Base-by-base conservation (phyloP, 64 coral and sea anemone species). In the Actinia equina region DNA sequence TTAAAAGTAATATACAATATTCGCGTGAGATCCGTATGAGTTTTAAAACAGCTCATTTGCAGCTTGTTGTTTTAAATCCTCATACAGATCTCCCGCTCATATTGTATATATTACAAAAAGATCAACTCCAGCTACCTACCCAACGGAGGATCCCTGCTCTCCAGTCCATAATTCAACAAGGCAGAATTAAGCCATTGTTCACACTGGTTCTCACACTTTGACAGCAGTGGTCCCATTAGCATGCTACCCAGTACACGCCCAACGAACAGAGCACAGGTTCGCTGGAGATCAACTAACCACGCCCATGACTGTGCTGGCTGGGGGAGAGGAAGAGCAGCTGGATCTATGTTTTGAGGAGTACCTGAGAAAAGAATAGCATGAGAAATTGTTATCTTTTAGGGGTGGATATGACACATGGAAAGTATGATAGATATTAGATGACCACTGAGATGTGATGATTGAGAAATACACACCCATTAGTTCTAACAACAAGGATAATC, bases 141-240 rank as follows among this genome's bases (percentile, higher is more conserved):
- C 83, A 92, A 52, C 23, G 90, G 89, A 43, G 90, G 84, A 76
- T 92, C 80, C 64, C 86, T 92, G 10, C 83, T 89, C 42, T 95
- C 94, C 23, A 95, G 87, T 20, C 94, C 94, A 84, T 88, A 88
- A 43, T 86, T 71, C 9, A 95, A 89, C 27, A 95, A 81, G 11
- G 90, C 82, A 26, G 94, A 92, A 27, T 89, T 92, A 11, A 95
- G 83, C 94, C 94, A 95, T n/a, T 67, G 59, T 87, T 92, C 94
- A 67, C 94, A 95, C 18, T 92, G 60, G 56, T 89, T 95, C 63
- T 95, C 94, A 26, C 91, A 83, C 57, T 49, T 85, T 22, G 94
- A 95, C 42, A 95, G 56, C 3, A 45, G 59, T 11, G 90, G 94
- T 11, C 94, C 94, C 42, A 77, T 79, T 18, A 95, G 59, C 94